Conservation (phyloP, 2,113 vertebrate species). For the Melanocharis versteri region DNA sequence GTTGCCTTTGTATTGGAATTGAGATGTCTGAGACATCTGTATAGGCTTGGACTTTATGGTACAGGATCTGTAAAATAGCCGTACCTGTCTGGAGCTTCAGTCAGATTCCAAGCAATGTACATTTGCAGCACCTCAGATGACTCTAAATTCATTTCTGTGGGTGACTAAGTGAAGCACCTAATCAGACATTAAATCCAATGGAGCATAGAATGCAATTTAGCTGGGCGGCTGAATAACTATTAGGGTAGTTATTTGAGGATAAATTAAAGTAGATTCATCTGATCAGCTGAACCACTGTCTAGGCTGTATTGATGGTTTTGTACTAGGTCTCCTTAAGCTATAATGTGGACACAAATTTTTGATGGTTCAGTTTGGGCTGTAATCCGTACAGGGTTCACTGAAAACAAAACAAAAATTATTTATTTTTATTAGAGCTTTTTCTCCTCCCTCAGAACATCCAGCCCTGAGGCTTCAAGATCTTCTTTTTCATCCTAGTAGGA, state of each 20-base stretch:
- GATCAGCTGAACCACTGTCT: background rate
- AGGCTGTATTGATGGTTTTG: background rate
- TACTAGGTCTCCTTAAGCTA: background rate
- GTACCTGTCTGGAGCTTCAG: background rate
- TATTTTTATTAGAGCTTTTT: background rate
- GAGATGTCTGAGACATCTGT: background rate
- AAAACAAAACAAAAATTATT: background rate
- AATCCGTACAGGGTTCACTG: background rate
- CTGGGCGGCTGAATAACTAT: background rate
- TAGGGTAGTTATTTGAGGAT: background rate
- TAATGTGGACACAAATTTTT: background rate
- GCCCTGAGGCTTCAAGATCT: background rate
- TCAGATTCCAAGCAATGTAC: background rate
- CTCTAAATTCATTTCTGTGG: background rate
- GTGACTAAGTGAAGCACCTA: background rate
- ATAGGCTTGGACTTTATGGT: background rate
- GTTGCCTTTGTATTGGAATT: background rate
- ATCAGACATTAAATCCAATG: background rate
- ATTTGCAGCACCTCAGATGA: background rate
- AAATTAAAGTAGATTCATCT: background rate
- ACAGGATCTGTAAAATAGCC: background rate
- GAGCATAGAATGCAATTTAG: constrained; percentile 10
- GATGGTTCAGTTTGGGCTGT: background rate
- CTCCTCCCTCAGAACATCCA: background rate
- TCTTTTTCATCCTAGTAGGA: background rate